Evolutionary conservation across 2,888 invertebrate genomes (phyloP).

Genomic region (Drosophila leonis): DNA sequence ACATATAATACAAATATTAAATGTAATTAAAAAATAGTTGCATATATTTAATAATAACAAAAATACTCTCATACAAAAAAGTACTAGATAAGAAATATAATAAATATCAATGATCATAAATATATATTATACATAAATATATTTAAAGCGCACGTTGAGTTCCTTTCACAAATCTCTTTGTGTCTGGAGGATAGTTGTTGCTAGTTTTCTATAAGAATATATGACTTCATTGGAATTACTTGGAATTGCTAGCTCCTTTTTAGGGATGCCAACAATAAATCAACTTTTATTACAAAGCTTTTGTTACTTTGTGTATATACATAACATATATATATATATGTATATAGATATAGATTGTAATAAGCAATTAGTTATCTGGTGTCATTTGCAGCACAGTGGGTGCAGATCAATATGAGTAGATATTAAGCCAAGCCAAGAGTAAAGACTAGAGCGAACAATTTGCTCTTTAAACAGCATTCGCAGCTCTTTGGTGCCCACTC

Average conservation of each 20-base stretch:
- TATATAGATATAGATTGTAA: conserved; percentile 28
- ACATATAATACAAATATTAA: too few relatives aligned
- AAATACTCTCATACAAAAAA: not conserved
- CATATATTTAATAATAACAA: too few relatives aligned
- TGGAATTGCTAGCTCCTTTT: conserved; percentile 51
- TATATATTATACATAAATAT: not conserved
- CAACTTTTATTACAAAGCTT: conserved; percentile 60
- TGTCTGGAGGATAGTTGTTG: conserved; percentile 20
- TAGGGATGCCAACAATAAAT: conserved; percentile 65
- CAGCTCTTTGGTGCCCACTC: conserved; percentile 21
- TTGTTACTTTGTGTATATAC: conserved; percentile 33
- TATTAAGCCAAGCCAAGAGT: conserved; percentile 1
- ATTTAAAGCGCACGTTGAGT: not conserved
- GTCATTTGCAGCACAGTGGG: conserved; percentile 49
- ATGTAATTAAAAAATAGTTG: too few relatives aligned
- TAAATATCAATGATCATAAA: not conserved
- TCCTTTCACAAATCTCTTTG: not conserved
- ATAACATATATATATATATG: conserved; percentile 21
- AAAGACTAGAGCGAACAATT: conserved; percentile 15
- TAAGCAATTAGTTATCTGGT: conserved; percentile 55
- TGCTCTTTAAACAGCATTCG: conserved; percentile 18
- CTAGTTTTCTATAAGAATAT: conserved; percentile 1
- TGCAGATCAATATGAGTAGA: conserved; percentile 46
- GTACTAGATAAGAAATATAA: not conserved
- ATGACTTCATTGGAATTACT: conserved; percentile 56